Base-by-base conservation (phyloP, 2,113 vertebrate genomes). In the Spermophilus dauricus region DNA sequence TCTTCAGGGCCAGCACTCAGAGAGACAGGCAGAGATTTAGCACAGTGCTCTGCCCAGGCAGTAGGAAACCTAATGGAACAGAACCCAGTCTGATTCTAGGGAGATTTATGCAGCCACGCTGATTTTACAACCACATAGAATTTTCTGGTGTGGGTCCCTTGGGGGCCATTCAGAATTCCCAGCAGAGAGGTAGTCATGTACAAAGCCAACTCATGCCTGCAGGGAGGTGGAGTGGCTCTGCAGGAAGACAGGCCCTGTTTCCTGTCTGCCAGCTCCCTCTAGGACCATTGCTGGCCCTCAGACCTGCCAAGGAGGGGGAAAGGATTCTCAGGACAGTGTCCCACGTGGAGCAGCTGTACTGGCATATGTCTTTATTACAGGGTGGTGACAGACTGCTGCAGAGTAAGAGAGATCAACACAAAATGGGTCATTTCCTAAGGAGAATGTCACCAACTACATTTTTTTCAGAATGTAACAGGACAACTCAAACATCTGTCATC, bases 81-180 rank as follows among this genome's bases (percentile, higher is more conserved):
- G 83, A 90, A 70, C 34, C 11, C 11, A 11, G 51, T 24, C 67
- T 32, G 5, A 77, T 45, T 75, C 83, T 51, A 34, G 3, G 32
- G 63, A 81, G 82, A 24, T 6, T 34, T 1, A 0, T 20, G 18
- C 34, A 20, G 72, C 26, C 1, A 0, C 30, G 51, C 89, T 58
- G 42, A 39, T n/a, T 80, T 85, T 9, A 53, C 17, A 13, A 2
- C 58, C 11, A 17, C 11, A 9, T 13, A 14, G 51, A 22, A 48
- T n/a, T 80, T 67, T 32, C 76, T 45, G 20, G 3, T 5, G 9
- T 11, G 7, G 32, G 18, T 53, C 26, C 30, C 61, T 10, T 53
- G 42, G 26, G 24, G 82, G 28, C 28, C 16, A 9, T 42, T 80
- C 65, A 30, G 11, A 61, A 82, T 37, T 53, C 70, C 45, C 92